Percentiles rank a stretch among this genome's conserved stretches.
These are phyloP conservation scores for Rostratula benghalensis DNA, from an alignment of 2,113 vertebrate genomes.

Conservation along the genomic window DNA sequence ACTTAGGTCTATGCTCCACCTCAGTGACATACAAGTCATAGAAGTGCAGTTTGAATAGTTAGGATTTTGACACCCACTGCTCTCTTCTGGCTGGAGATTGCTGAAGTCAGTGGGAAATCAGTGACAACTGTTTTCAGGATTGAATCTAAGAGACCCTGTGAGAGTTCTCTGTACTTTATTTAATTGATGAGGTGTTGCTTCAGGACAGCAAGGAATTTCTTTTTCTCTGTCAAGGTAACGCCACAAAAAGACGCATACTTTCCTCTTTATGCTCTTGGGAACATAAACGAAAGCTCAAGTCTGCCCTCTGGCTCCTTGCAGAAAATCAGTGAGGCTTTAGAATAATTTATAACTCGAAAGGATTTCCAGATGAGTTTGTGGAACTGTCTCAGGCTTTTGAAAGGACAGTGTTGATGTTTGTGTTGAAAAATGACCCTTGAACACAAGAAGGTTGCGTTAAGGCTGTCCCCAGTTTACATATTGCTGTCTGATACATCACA, in stretches of 20 bases:
- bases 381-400: not conserved
- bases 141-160: not conserved
- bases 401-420: not conserved
- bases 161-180: not conserved
- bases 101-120: not conserved
- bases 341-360: not conserved
- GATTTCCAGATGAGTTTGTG: slow-evolving; percentile 19
- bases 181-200: not conserved
- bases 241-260: not conserved
- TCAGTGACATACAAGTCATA: not conserved
- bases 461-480: not conserved
- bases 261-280: not conserved
- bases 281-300: not conserved
- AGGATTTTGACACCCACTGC: not conserved
- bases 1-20: not conserved
- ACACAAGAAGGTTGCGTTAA: not conserved
- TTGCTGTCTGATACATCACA: not conserved
- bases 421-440: not conserved
- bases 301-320: slow-evolving; percentile 8
- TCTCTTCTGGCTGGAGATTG: not conserved
- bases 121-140: not conserved
- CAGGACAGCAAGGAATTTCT: not conserved
- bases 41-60: not conserved
- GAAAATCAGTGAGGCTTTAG: not conserved
- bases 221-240: not conserved